phyloP scores from a whole-genome alignment of 2,797 vertebrate species.

The Galago senegalensis region DNA sequence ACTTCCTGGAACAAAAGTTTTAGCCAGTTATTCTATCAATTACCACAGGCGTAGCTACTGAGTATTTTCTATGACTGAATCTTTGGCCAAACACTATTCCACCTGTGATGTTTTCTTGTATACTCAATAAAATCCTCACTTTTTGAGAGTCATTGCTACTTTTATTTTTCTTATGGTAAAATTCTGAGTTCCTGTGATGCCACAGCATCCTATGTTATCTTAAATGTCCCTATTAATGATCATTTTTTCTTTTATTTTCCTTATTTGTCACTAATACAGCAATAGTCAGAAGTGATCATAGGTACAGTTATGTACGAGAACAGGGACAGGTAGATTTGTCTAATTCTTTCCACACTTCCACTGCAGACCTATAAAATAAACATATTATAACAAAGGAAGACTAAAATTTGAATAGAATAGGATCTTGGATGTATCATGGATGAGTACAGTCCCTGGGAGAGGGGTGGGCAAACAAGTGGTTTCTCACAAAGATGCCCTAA shows the following conservation, averaged over 20 bases:
- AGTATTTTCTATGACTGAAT: background rate
- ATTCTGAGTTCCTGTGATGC: background rate
- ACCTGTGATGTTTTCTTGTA: background rate
- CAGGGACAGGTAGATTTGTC: background rate
- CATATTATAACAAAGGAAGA: background rate
- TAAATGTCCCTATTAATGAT: background rate
- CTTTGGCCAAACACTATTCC: background rate
- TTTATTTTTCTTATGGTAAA: background rate
- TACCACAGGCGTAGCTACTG: background rate
- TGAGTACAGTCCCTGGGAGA: background rate
- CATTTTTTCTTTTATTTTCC: background rate
- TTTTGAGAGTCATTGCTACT: background rate
- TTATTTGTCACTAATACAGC: background rate
- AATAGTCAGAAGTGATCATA: background rate
- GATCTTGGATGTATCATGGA: background rate
- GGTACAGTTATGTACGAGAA: background rate
- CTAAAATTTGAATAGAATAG: background rate
- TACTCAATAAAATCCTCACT: background rate
- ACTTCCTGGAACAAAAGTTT: background rate
- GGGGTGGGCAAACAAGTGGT: background rate
- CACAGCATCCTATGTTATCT: background rate
- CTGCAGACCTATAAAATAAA: background rate
- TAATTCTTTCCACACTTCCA: background rate
- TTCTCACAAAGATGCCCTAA: rapidly evolving
- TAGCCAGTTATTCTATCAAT: background rate